Percentiles rank a stretch among this genome's conserved stretches.
phyloP scores from a whole-genome alignment of 2,888 invertebrate genomes.

The Rhagonycha fulva region DNA sequence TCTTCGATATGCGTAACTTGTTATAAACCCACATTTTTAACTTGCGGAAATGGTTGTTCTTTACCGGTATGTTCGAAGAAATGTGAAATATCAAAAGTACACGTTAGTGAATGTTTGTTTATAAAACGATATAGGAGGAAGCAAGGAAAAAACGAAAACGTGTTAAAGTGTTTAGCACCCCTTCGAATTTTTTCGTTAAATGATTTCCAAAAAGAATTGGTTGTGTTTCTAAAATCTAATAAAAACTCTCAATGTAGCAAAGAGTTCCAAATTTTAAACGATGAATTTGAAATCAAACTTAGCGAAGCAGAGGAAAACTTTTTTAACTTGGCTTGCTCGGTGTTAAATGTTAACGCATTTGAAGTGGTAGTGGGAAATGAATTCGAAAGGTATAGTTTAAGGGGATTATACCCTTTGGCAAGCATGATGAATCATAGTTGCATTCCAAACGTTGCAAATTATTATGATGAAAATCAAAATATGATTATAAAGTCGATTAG shows the following conservation, averaged over 20 bases:
- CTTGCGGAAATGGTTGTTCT: slow-evolving; percentile 67
- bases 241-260: slow-evolving; percentile 48
- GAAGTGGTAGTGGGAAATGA: slow-evolving; percentile 58
- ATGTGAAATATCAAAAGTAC: slow-evolving; percentile 64
- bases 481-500: slow-evolving; percentile 66
- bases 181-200: slow-evolving; percentile 54
- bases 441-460: slow-evolving; percentile 67
- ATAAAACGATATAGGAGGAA: slow-evolving; percentile 62
- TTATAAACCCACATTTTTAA: slow-evolving; percentile 56
- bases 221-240: slow-evolving; percentile 61
- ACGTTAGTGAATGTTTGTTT: slow-evolving; percentile 67
- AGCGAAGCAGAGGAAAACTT: slow-evolving; percentile 60
- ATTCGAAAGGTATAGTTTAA: slow-evolving; percentile 41
- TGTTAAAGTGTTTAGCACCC: slow-evolving; percentile 55
- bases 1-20: slow-evolving; percentile 70
- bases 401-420: slow-evolving; percentile 69
- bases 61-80: slow-evolving; percentile 69
- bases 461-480: slow-evolving; percentile 61
- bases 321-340: slow-evolving; percentile 63
- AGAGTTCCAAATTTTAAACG: slow-evolving; percentile 47
- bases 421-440: slow-evolving; percentile 73
- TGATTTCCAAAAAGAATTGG: slow-evolving; percentile 58
- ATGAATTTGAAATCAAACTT: slow-evolving; percentile 63
- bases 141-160: slow-evolving; percentile 49
- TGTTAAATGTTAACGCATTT: slow-evolving; percentile 71